A percentile compares a stretch with the other conserved stretches of the same genome.
These are phyloP conservation scores for Coremacera marginata DNA, from an alignment of 2,888 invertebrate species.

Conservation along the genomic window DNA sequence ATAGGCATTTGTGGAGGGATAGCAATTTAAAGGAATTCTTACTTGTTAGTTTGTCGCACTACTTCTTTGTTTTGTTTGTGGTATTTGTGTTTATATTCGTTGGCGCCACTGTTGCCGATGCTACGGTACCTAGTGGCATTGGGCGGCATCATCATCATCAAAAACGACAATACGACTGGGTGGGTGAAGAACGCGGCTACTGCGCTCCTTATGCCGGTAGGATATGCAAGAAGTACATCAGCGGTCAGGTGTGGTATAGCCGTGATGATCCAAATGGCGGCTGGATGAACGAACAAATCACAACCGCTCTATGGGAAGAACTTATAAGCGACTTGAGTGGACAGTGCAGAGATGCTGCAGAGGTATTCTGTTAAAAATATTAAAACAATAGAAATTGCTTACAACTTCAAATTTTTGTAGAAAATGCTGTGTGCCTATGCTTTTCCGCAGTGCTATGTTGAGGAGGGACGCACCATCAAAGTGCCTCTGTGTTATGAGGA, in stretches of 20 bases:
- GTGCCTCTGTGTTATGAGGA: slow-evolving; percentile 93
- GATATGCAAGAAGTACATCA: slow-evolving; percentile 78
- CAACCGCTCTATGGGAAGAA: slow-evolving; percentile 87
- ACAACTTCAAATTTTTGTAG: no score
- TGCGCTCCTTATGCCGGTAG: slow-evolving; percentile 91
- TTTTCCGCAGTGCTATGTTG: slow-evolving; percentile 86
- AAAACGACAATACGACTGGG: slow-evolving; percentile 48
- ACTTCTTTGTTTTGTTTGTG: slow-evolving; percentile 51
- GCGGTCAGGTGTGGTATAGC: slow-evolving; percentile 83
- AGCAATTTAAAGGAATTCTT: background rate
- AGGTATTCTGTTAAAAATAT: slow-evolving; percentile 70
- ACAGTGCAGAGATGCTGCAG: slow-evolving; percentile 88
- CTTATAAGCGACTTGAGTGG: slow-evolving; percentile 83
- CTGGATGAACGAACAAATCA: slow-evolving; percentile 87
- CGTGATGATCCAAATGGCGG: slow-evolving; percentile 75
- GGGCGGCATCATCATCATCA: slow-evolving; percentile 55
- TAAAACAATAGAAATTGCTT: no score
- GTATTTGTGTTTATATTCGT: slow-evolving; percentile 60
- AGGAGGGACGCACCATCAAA: slow-evolving; percentile 76
- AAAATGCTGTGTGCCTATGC: slow-evolving; percentile 92
- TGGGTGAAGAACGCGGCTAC: slow-evolving; percentile 73
- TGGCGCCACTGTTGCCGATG: slow-evolving; percentile 50
- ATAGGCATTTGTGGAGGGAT: background rate
- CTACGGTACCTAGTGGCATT: slow-evolving; percentile 39
- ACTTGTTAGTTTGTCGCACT: slow-evolving; percentile 8